Base-by-base conservation (phyloP, 2,888 invertebrate species). In the Oxyteleia sp. region DNA sequence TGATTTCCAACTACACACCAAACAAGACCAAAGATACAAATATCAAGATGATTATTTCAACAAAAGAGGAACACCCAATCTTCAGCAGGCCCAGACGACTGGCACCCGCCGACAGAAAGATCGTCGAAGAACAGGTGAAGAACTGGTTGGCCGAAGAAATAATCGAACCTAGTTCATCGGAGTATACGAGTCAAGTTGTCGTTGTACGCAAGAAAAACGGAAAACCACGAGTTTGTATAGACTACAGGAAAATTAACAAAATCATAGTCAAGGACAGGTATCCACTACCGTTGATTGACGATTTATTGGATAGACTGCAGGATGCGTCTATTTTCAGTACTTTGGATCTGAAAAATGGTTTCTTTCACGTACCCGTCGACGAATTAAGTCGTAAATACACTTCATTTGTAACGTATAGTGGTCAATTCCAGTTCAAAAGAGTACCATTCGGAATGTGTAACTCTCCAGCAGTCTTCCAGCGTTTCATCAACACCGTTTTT, bases 171-270 rank as follows among this genome's bases (percentile, higher is more conserved):
- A 81, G 74, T 64, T 55, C 51, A 7, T 88, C 88, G 3, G 84
- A 87, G 2, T 88, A 86, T 41, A 87, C 85, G 8, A 88, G 87
- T 13, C 88, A 84, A n/a, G 76, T 89, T 1, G 85, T 88, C 0
- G 45, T 87, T 4, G 85, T 83, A 0, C 76, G 29, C 11, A 88
- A 87, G 63, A 86, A 87, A 38, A 76, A 86, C 20, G 86, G 85
- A 5, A 16, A 61, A 4, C 57, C 57, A 0, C 61, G 88, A 7
- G 11, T 88, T 1, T 88, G 88, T 43, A 71, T 89, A 1, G 87
- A 88, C 47, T 89, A 71, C 32, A 51, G 86, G 16, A 16, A 51
- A 8, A 15, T 88, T 0, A 89, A 89, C 47, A 47, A 71, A 16
- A 83, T 85, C 16, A 85, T 82, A 1, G 20, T 85, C 5, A 84